A percentile compares a stretch with the other conserved stretches of the same genome.
These are phyloP conservation scores for Thaleichthys pacificus DNA, from an alignment of 2,797 vertebrate species.

Conservation along the genomic window DNA sequence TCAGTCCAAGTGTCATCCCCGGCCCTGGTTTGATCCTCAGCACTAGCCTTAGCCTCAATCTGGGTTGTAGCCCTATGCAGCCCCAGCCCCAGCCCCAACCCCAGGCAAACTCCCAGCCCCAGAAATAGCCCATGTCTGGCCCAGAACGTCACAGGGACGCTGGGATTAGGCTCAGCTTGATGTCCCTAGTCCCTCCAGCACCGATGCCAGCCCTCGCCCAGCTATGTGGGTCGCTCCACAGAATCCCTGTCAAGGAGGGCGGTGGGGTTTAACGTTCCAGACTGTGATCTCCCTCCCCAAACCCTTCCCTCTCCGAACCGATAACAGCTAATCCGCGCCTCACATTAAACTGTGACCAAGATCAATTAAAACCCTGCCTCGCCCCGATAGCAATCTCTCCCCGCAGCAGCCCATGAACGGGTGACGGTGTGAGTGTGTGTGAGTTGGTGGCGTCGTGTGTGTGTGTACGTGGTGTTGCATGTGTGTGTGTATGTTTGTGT, in stretches of 20 bases:
- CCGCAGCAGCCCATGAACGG: constrained; percentile 53
- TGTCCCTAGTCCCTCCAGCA: constrained; percentile 58
- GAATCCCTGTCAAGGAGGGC: constrained; percentile 75
- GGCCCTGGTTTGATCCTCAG: no score
- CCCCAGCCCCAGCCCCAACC: constrained; percentile 32
- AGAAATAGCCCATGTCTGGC: constrained; percentile 64
- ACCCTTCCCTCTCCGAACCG: constrained; percentile 67
- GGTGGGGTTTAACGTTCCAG: constrained; percentile 70
- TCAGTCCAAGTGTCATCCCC: constrained; percentile 42
- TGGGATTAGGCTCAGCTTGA: constrained; percentile 74
- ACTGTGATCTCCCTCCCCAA: constrained; percentile 72
- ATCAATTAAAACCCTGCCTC: constrained; percentile 80
- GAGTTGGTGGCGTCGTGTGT: constrained; percentile 16
- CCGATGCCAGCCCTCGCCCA: constrained; percentile 53
- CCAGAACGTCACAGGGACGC: constrained; percentile 68
- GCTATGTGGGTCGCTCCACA: constrained; percentile 72
- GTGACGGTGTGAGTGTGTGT: constrained; percentile 42
- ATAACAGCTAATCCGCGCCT: constrained; percentile 80
- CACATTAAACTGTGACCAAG: constrained; percentile 80
- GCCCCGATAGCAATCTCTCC: constrained; percentile 75
- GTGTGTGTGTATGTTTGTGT: constrained; percentile 23
- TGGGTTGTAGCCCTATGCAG: constrained; percentile 30
- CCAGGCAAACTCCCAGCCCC: constrained; percentile 37
- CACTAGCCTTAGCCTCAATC: no score
- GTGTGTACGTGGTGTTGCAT: constrained; percentile 6